Base-by-base conservation (phyloP, 2,888 invertebrate genomes). In the Tetranychus piercei region DNA sequence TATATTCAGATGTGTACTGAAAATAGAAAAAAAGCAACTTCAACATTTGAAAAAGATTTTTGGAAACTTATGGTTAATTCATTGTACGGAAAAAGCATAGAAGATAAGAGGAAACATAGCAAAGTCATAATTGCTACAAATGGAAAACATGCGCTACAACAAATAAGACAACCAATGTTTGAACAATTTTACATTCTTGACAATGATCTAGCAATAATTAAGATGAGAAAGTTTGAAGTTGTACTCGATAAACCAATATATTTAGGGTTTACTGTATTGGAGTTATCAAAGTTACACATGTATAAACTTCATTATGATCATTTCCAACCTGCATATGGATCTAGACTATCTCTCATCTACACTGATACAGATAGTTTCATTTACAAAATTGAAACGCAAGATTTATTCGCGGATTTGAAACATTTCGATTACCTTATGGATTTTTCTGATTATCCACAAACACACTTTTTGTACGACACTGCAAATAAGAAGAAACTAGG, bases 41-140 rank as follows among this genome's bases (percentile, higher is more conserved):
- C 78, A 77, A 80, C 79, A 69, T 82, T 82, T 79, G 79, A 81
- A 75, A 81, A 82, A 79, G 80, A 80, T 76, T 80, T 83, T 73
- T 83, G 81, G 73, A 81, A 82, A 76, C 75, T 81, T 9, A 79
- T 80, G 79, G 81, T 81, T 76, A 81, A 81, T 76, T 71, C 78
- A n/a, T 79, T 81, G 15, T 82, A 81, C 78, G 81, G 81, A 9
- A 81, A 82, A 77, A 80, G 79, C 43, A 80, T 81, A 78, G 79
- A 81, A 76, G 81, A 81, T 77, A 76, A 80, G 43, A 75, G 80
- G 74, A 80, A 80, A 34, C 76, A 79, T 77, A 76, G 78, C 20
- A 79, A 80, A 76, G 76, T 81, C 1, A 75, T 76, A 69, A 45
- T 81, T n/a, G 76, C 74, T 11, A 71, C 20, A 11, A 67, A 75